Conservation (phyloP, 2,797 vertebrate species). For the Carapus acus region DNA sequence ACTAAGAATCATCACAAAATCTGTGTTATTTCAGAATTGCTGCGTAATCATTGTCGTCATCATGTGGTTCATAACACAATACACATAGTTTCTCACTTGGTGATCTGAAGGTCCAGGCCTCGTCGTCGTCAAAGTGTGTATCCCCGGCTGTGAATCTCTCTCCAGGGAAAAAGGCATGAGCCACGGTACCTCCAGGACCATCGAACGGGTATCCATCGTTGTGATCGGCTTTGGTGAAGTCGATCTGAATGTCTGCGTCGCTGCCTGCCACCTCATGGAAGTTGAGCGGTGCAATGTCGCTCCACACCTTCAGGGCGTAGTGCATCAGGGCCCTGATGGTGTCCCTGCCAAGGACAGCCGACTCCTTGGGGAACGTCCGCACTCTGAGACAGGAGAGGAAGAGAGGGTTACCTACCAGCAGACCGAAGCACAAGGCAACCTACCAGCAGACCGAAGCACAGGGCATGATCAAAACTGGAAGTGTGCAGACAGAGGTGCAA, state of each 20-base stretch:
- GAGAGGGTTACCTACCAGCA: neutral
- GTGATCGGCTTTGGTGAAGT: constrained; percentile 87
- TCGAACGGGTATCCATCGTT: constrained; percentile 86
- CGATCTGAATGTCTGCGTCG: constrained; percentile 91
- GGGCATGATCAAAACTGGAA: too few relatives aligned
- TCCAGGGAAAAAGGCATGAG: constrained; percentile 92
- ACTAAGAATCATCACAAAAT: too few relatives aligned
- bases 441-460: too few relatives aligned
- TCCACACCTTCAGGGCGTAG: constrained; percentile 96
- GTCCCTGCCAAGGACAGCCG: constrained; percentile 81
- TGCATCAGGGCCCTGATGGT: constrained; percentile 93
- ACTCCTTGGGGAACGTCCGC: constrained; percentile 86
- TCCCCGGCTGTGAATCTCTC: constrained; percentile 85
- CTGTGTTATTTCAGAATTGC: too few relatives aligned
- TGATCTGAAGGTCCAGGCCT: constrained; percentile 94
- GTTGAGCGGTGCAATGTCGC: constrained; percentile 87
- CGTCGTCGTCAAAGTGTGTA: constrained; percentile 92
- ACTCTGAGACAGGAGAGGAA: constrained; percentile 70
- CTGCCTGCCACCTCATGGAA: constrained; percentile 93
- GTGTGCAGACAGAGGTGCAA: too few relatives aligned
- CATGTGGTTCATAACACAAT: neutral
- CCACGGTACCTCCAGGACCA: constrained; percentile 89
- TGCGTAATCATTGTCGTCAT: too few relatives aligned
- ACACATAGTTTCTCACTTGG: constrained; percentile 72
- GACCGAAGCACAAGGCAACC: too few relatives aligned